phyloP scores from a whole-genome alignment of 2,888 invertebrate species.

The Ochropleura leucogaster region DNA sequence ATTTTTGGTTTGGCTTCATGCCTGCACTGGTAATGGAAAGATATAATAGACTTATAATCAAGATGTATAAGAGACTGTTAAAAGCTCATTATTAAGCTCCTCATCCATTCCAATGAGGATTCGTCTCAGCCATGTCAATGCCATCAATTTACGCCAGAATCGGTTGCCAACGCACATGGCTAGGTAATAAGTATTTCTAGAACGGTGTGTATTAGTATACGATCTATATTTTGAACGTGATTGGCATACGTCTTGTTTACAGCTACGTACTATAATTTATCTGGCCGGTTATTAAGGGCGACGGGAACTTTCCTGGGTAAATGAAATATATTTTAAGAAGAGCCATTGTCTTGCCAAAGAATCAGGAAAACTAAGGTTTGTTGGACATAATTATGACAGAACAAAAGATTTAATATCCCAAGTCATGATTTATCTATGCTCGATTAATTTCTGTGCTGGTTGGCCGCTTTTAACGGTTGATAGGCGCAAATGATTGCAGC shows the following conservation, averaged over 20 bases:
- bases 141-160: conserved; percentile 69
- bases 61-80: conserved; percentile 27
- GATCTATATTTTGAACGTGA: conserved; percentile 64
- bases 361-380: conserved; percentile 13
- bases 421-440: not conserved
- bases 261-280: conserved; percentile 38
- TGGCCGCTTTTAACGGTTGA: conserved; percentile 27
- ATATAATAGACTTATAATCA: conserved; percentile 21
- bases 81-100: conserved; percentile 31
- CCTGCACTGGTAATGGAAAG: conserved; percentile 34
- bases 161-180: conserved; percentile 58
- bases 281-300: conserved; percentile 5
- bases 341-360: not conserved
- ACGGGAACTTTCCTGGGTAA: not conserved
- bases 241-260: conserved; percentile 45
- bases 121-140: conserved; percentile 64
- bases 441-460: conserved; percentile 16
- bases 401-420: conserved; percentile 11
- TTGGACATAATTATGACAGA: conserved; percentile 5
- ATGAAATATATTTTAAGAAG: conserved; percentile 21
- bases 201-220: conserved; percentile 59
- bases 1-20: conserved; percentile 36
- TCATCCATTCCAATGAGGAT: conserved; percentile 8
- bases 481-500: conserved; percentile 6
- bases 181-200: conserved; percentile 70